These are phyloP conservation scores for Abscondita cerata DNA, from an alignment of 2,888 invertebrate genomes.

Conservation along the genomic window DNA sequence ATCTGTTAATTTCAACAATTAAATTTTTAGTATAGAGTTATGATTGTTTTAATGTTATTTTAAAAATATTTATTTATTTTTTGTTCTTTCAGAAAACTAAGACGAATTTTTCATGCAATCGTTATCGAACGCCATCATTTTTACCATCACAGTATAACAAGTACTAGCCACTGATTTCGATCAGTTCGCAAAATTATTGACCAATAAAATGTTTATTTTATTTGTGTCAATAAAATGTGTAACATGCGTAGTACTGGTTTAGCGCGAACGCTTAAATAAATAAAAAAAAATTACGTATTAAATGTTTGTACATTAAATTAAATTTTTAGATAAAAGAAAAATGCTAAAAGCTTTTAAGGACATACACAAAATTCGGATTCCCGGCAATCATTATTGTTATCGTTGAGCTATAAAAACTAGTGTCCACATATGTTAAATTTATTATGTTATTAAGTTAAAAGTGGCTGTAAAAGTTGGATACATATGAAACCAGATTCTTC, in stretches of 20 bases:
- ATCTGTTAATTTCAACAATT: neutral
- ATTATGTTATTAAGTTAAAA: constrained; percentile 57
- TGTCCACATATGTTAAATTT: constrained; percentile 58
- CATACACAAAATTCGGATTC: constrained; percentile 28
- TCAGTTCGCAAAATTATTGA: too few species aligned
- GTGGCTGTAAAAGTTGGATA: constrained; percentile 51
- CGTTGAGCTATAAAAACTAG: constrained; percentile 47
- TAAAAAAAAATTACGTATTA: neutral
- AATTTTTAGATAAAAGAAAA: constrained; percentile 1
- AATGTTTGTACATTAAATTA: constrained; percentile 3
- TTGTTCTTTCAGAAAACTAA: too few species aligned
- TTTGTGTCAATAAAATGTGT: too few species aligned
- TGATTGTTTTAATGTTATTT: neutral
- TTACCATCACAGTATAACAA: too few species aligned
- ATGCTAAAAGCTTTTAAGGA: constrained; percentile 33
- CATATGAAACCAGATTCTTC: constrained; percentile 48
- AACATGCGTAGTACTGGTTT: too few species aligned
- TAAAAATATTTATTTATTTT: neutral
- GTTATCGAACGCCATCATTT: too few species aligned
- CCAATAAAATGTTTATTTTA: too few species aligned
- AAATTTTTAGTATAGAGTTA: neutral
- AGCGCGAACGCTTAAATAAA: too few species aligned
- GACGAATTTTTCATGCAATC: too few species aligned
- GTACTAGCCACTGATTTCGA: too few species aligned
- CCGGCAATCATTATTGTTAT: constrained; percentile 34